These are phyloP conservation scores for Adela reaumurella DNA, from an alignment of 2,888 invertebrate species.

Conservation along the genomic window DNA sequence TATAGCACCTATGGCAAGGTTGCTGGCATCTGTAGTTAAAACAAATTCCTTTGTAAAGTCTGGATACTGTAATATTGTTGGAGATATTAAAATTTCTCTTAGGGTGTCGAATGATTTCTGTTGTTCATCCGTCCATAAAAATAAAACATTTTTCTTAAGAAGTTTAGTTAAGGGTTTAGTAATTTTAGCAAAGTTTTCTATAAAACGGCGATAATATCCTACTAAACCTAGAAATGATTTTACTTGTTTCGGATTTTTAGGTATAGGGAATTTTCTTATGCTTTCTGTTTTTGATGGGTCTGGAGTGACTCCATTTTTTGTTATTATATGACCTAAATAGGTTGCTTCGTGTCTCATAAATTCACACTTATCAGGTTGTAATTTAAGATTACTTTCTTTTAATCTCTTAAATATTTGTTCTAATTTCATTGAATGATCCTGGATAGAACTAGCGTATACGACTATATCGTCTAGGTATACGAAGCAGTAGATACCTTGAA, in stretches of 20 bases:
- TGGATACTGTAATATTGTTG: slow-evolving; percentile 18
- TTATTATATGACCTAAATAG: slow-evolving; percentile 16
- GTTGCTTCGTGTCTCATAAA: slow-evolving; percentile 6
- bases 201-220: slow-evolving; percentile 21
- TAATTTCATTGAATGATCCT: slow-evolving; percentile 8
- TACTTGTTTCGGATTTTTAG: slow-evolving; percentile 8
- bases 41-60: slow-evolving; percentile 12
- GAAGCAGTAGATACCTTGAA: slow-evolving; percentile 8
- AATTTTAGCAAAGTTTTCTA: slow-evolving; percentile 12
- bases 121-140: too few species aligned
- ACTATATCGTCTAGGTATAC: slow-evolving; percentile 9
- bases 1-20: not conserved
- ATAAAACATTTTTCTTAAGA: too few species aligned
- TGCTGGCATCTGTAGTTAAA: not conserved
- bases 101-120: not conserved
- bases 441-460: slow-evolving; percentile 7
- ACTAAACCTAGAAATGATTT: slow-evolving; percentile 8
- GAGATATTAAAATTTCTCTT: not conserved
- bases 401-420: slow-evolving; percentile 8
- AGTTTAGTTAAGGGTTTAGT: slow-evolving; percentile 5
- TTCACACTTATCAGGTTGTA: slow-evolving; percentile 10
- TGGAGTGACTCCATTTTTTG: slow-evolving; percentile 16
- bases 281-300: slow-evolving; percentile 12
- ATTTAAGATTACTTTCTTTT: slow-evolving; percentile 6
- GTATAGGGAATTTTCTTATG: slow-evolving; percentile 9